Percentiles rank a stretch among this genome's conserved stretches.
Evolutionary conservation across 2,113 vertebrate genomes (phyloP).

Genomic region (Cairina moschata): DNA sequence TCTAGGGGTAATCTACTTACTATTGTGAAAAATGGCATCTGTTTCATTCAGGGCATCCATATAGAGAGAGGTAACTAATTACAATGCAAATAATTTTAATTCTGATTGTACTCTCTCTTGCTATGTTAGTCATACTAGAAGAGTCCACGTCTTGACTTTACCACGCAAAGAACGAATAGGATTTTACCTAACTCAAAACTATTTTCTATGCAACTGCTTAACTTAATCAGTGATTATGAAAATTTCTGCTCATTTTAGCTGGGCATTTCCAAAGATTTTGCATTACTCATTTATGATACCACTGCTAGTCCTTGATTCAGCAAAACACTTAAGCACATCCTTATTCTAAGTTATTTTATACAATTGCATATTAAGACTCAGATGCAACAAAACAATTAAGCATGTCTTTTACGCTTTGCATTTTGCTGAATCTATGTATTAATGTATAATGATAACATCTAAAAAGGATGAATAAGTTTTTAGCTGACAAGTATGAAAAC

Average conservation of each 20-base stretch:
- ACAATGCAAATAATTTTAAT: neutral
- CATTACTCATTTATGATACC: neutral
- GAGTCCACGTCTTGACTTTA: neutral
- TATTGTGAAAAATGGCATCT: neutral
- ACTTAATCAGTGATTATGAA: neutral
- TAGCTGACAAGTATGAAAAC: neutral
- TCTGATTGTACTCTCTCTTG: neutral
- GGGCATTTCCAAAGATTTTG: neutral
- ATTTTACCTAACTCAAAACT: neutral
- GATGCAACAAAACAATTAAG: neutral
- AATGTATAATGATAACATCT: neutral
- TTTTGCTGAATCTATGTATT: constrained; percentile 13
- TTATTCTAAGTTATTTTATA: neutral
- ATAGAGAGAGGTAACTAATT: neutral
- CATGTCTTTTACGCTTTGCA: neutral
- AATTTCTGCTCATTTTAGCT: neutral
- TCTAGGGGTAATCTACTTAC: neutral
- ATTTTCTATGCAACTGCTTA: neutral
- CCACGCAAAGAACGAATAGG: neutral
- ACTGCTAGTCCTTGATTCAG: neutral
- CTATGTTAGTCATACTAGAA: neutral
- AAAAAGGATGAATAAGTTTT: neutral
- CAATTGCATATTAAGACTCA: neutral
- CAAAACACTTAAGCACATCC: neutral
- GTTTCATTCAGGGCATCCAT: neutral